Conservation (phyloP, 2,113 vertebrate genomes). For the Vireo altiloquus region DNA sequence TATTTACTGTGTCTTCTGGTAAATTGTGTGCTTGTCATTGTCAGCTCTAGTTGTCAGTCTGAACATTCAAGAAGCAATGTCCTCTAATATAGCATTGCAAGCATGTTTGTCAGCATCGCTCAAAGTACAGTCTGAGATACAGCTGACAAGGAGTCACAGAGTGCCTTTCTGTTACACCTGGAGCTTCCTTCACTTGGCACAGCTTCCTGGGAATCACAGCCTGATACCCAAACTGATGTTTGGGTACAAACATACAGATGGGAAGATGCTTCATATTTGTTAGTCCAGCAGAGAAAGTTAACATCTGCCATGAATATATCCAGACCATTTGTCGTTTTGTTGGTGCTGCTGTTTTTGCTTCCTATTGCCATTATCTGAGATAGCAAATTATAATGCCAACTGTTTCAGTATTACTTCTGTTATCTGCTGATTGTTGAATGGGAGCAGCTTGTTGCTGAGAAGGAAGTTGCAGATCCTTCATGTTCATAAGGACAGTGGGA, state of each 20-base stretch:
- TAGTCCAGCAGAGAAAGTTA: neutral
- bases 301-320: neutral
- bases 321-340: neutral
- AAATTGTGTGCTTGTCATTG: neutral
- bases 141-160: neutral
- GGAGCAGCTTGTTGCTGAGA: neutral
- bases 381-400: neutral
- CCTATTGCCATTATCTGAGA: neutral
- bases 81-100: neutral
- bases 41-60: neutral
- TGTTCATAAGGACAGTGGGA: neutral
- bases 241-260: neutral
- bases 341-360: neutral
- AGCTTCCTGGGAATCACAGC: neutral
- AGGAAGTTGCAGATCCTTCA: neutral
- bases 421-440: neutral
- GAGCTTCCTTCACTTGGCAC: neutral
- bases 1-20: neutral
- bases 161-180: neutral
- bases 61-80: neutral
- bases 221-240: neutral
- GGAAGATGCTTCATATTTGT: neutral
- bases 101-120: neutral
- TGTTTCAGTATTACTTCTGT: neutral
- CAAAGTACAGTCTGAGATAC: neutral